phyloP scores from a whole-genome alignment of 2,888 invertebrate species.

The Zele albiditarsus region DNA sequence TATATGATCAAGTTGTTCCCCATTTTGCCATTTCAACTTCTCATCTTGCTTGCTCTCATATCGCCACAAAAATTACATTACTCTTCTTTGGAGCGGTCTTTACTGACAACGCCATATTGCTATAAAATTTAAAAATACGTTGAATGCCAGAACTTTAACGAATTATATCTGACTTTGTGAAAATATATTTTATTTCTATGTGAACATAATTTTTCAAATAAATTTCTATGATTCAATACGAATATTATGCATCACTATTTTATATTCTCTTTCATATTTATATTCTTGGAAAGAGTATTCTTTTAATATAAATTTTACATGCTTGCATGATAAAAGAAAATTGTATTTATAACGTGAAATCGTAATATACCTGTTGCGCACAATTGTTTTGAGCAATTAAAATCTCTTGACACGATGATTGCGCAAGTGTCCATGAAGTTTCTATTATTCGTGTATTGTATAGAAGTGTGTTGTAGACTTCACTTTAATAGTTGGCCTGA shows the following conservation, averaged over 20 bases:
- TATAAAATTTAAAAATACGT: constrained; percentile 22
- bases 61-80: neutral
- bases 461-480: neutral
- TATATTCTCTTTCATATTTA: neutral
- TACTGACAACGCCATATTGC: constrained; percentile 27
- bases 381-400: constrained; percentile 27
- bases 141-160: neutral
- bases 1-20: neutral
- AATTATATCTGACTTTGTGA: neutral
- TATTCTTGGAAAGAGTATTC: neutral
- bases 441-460: neutral
- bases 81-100: neutral
- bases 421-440: constrained; percentile 15
- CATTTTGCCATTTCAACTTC: neutral
- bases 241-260: too few relatives aligned
- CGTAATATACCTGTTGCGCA: constrained; percentile 22
- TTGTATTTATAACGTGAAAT: constrained; percentile 6
- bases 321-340: neutral
- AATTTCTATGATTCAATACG: too few relatives aligned
- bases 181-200: constrained; percentile 4
- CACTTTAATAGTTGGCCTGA: neutral
- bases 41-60: neutral
- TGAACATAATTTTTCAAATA: neutral
- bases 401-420: constrained; percentile 10
- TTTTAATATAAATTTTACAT: neutral